Base-by-base conservation (phyloP, 2,888 invertebrate genomes). In the Lycaena phlaeas region DNA sequence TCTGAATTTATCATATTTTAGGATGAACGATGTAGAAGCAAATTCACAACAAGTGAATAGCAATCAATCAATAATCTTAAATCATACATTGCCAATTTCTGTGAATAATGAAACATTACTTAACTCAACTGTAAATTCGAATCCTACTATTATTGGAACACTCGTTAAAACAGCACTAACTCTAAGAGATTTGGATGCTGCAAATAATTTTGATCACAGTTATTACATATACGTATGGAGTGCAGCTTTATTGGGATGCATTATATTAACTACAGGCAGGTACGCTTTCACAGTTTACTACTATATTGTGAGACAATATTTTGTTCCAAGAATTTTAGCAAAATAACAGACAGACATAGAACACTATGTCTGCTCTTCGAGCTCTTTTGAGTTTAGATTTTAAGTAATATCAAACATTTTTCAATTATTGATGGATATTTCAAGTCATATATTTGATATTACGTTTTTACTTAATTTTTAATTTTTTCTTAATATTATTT, bases 201-300 rank as follows among this genome's bases (percentile, higher is more conserved):
- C 3, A 3, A 30, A 2, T 10, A n/a, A 10, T 14, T 22, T 39
- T 3, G 15, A 39, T 6, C 39, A 39, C 18, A 25, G 11, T 1
- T 39, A 26, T 14, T 39, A 39, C 11, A 39, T 39, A 4, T 39
- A 39, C 9, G 7, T 39, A 15, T 39, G 39, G 39, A 29, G 29
- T 22, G 25, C 25, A 2, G 30, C 39, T n/a, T 25, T 39, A 29
- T 25, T 39, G 7, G 14, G 30, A 1, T 39, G 39, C 22, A 15
- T 30, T 2, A 9, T 39, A 10, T 25, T 39, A 3, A 39, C 25
- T 3, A 25, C 26, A 14, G 29, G 15, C 10, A 39, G 39, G 39
- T 39, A 30, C 10, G 2, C 15, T 2, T 1, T 11, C 12, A 3
- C 3, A n/a, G 12, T 6, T 0, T 11, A 4, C n/a, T 15, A 29